Evolutionary conservation across 2,888 invertebrate species (phyloP).

Genomic region (Netelia inedita): DNA sequence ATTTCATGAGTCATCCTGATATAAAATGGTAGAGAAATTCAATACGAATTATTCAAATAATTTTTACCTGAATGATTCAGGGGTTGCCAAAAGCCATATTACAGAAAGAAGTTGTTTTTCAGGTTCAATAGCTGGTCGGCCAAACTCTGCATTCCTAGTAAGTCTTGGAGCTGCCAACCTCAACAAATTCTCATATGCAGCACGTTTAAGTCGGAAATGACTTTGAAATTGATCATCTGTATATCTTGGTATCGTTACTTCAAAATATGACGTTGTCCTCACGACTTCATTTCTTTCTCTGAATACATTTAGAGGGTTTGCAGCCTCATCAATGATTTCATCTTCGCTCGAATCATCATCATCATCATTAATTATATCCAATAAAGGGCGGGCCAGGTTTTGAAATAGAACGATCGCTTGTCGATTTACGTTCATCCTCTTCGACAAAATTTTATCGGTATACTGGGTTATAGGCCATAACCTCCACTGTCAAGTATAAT

Average conservation of each 20-base stretch:
- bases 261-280: conserved; percentile 2
- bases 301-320: background rate
- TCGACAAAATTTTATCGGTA: no score
- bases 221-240: conserved; percentile 20
- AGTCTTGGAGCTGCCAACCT: conserved; percentile 3
- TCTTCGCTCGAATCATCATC: conserved; percentile 18
- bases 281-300: conserved; percentile 13
- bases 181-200: conserved; percentile 22
- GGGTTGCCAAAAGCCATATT: conserved; percentile 70
- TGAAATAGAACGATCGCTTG: background rate
- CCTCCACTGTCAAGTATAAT: background rate
- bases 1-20: background rate
- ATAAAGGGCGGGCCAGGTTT: conserved; percentile 2
- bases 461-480: background rate
- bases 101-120: conserved; percentile 62
- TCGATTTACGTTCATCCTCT: background rate
- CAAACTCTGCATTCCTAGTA: conserved; percentile 1
- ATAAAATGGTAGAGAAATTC: background rate
- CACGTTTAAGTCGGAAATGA: conserved; percentile 24
- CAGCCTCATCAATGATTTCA: conserved; percentile 12
- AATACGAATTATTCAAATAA: background rate
- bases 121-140: conserved; percentile 30
- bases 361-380: background rate
- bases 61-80: conserved; percentile 68
- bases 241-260: conserved; percentile 19